Evolutionary conservation across 2,888 invertebrate species (phyloP), one percentile per base, ranked within the genome.

Genomic region (Torymus auratus): DNA sequence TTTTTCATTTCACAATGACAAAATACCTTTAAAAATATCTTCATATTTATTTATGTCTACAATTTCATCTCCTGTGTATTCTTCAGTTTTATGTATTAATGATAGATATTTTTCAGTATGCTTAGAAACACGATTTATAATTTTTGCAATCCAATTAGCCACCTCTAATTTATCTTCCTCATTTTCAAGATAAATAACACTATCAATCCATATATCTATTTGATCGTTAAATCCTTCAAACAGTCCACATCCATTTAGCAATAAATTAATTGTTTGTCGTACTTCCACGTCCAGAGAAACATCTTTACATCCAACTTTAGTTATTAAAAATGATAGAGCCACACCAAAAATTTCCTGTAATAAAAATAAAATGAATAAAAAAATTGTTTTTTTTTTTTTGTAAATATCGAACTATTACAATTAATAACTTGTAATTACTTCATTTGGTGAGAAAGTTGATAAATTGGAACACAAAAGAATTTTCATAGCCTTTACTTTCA

Each of bases 161-260:
- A 88, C 64, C 78, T 86, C 83, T 4, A 82, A 58, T 77, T 83
- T 88, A n/a, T 87, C 84, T 13, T 85, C 75, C 2, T 60, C 15
- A 83, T 82, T 87, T 84, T 72, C 86, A 82, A 85, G 86, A 84
- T 65, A 89, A 78, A 65, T 90, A 80, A 83, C 91, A 88, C 85
- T 92, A 84, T 94, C 93, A 50, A 95, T 88, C 93, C 96, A 94
- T 79, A 95, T 91, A 87, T 94, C 93, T 61, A 95, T 93, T 91
- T 96, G 95, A 77, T 92, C 91, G 82, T 92, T 91, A 83, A 93
- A 93, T 20, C 92, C 93, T 86, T 94, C 94, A 87, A 96, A 96
- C 83, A 95, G 91, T 5, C 92, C 92, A 0, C 94, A 94, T 79
- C 93, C 94, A 84, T 91, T 92, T 41, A 96, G 92, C 79, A 96